Conservation (phyloP, 37 sponge, comb jelly and placozoan species). For the Bolinopsis microptera region DNA sequence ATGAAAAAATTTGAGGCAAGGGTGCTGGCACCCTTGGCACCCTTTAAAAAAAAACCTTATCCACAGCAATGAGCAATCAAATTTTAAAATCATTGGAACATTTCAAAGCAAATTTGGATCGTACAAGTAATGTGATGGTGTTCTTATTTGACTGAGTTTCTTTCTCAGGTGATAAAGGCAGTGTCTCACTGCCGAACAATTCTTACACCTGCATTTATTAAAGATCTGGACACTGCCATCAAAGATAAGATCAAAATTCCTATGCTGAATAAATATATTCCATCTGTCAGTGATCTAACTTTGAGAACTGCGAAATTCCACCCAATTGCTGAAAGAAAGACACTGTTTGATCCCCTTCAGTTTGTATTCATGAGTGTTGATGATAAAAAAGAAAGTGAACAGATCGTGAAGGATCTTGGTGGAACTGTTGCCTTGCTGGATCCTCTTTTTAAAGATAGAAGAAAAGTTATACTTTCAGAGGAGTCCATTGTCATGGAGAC, state of each 20-base stretch:
- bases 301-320: not conserved
- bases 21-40: no score
- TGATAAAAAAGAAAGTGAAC: not conserved
- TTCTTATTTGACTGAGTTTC: no score
- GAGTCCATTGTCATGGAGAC: constrained; percentile 31
- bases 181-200: constrained; percentile 4
- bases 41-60: no score
- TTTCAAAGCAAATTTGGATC: no score
- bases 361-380: not conserved
- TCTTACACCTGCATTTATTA: not conserved
- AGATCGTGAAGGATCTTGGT: not conserved
- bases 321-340: not conserved
- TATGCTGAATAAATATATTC: not conserved
- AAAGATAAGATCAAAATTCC: not conserved
- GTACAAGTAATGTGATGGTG: no score
- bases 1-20: no score
- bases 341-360: not conserved
- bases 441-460: not conserved
- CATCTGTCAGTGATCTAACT: not conserved
- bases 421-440: not conserved
- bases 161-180: constrained; percentile 39
- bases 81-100: no score
- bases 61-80: no score
- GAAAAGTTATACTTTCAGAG: not conserved
- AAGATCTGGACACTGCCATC: not conserved